Evolutionary conservation across 2,888 invertebrate species (phyloP), one percentile per base, ranked within the genome.

Genomic region (Lingula anatina): DNA sequence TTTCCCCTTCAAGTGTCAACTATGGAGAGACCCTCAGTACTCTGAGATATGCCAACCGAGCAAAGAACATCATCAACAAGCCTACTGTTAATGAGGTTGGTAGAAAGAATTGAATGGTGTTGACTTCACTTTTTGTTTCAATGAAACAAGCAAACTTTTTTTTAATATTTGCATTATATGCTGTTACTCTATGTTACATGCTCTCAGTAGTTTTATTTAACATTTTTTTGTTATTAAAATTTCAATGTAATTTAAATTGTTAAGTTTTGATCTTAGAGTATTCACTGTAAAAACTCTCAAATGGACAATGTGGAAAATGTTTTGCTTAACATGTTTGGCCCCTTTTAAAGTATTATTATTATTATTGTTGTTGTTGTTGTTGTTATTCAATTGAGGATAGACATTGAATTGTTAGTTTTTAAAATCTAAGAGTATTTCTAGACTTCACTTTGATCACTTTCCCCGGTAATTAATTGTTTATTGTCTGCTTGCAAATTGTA

Each of bases 11-110:
- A 50, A 85, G 83, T 59, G 81, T 82, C 44, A 86, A 86, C 77
- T 88, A 88, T 81, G 85, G 84, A 57, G 89, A 89, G 76, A 87
- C 87, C 9, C 82, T 89, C 47, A 87, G 87, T 63, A 89, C 89
- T 12, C 80, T 89, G 47, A 83, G 89, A 52, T 89, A 88, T 81
- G 87, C 88, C 53, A 85, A 86, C 62, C 79, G 87, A 51, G 88
- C 88, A 60, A 85, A 87, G 57, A 84, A 84, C 65, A 83, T 89
- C 46, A 81, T 85, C 62, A 83, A 83, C 70, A 80, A 80, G 60
- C 85, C 85, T 47, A 80, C 83, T 58, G 80, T 84, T 59, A 83
- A 84, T 76, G 84, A 84, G 76, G 84, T 73, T 44, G 49, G 53
- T 27, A 40, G n/a, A 9, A 31, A 44, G 15, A 21, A 18, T 44